Percentiles rank a stretch among this genome's conserved stretches.
Evolutionary conservation across 2,797 vertebrate genomes (phyloP).

Genomic region (Aplochiton taeniatus): DNA sequence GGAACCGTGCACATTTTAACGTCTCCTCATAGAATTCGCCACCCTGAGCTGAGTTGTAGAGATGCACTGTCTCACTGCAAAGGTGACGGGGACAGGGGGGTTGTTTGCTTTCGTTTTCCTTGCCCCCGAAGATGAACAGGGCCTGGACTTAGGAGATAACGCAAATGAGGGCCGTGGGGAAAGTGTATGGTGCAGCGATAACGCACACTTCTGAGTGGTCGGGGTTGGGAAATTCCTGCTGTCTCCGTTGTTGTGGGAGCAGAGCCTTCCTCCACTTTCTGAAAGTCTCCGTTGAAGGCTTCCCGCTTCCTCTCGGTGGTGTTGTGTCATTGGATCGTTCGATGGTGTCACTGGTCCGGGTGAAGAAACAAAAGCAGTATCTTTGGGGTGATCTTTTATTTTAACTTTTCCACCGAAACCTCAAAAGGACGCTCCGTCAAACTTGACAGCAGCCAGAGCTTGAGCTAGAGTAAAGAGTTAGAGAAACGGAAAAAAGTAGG

Average conservation of each 20-base stretch:
- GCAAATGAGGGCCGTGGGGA: constrained; percentile 11
- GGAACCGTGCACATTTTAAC: constrained; percentile 14
- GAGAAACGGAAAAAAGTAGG: constrained; percentile 11
- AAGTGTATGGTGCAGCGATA: constrained; percentile 7
- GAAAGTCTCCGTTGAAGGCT: constrained; percentile 25
- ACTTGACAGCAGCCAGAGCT: constrained; percentile 81
- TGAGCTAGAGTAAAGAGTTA: constrained; percentile 74
- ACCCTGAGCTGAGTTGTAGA: constrained; percentile 59
- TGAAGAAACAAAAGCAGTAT: constrained; percentile 36
- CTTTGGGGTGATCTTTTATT: constrained; percentile 24
- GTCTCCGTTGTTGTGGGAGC: constrained; percentile 2
- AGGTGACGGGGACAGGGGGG: constrained; percentile 14
- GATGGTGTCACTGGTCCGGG: constrained; percentile 26
- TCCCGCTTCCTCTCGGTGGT: constrained; percentile 28
- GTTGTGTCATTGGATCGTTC: constrained; percentile 41
- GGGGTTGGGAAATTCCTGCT: constrained; percentile 1
- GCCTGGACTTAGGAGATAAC: constrained; percentile 16
- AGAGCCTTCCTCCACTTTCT: constrained; percentile 11
- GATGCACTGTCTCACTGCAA: constrained; percentile 34
- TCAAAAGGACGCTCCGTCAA: constrained; percentile 86
- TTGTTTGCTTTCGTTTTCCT: not conserved
- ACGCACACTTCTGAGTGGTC: constrained; percentile 3
- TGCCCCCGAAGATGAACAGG: not conserved
- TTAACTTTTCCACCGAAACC: constrained; percentile 37
- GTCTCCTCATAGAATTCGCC: constrained; percentile 38